Evolutionary conservation across 2,888 invertebrate species (phyloP).

Genomic region (Nineta flava): DNA sequence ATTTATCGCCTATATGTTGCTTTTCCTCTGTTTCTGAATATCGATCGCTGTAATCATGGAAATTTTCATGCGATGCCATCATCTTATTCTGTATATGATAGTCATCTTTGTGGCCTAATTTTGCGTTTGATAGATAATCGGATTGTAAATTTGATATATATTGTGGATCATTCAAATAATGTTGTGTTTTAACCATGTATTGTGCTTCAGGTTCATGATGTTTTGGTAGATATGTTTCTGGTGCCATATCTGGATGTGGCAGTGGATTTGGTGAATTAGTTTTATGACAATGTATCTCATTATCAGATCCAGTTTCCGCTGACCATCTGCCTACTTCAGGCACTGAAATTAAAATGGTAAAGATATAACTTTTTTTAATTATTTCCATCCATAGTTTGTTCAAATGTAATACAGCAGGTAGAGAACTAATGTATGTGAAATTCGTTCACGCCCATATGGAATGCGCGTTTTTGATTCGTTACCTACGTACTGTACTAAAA

Average conservation of each 20-base stretch:
- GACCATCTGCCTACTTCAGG: conserved; percentile 51
- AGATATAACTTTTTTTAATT: too few species aligned
- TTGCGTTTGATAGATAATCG: conserved; percentile 3
- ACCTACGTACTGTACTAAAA: too few species aligned
- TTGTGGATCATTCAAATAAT: conserved; percentile 10
- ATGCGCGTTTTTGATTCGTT: too few species aligned
- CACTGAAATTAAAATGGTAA: conserved; percentile 15
- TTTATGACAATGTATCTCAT: conserved; percentile 43
- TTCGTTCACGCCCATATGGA: too few species aligned
- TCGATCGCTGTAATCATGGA: conserved; percentile 42
- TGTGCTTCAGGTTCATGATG: conserved; percentile 20
- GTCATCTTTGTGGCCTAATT: conserved; percentile 18
- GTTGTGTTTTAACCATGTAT: conserved; percentile 9
- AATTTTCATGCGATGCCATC: conserved; percentile 23
- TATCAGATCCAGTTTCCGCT: conserved; percentile 63
- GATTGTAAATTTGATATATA: conserved; percentile 19
- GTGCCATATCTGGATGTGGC: conserved; percentile 63
- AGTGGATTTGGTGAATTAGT: conserved; percentile 50
- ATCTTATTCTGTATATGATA: conserved; percentile 19
- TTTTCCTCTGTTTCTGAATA: conserved; percentile 57
- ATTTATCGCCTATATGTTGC: conserved; percentile 58
- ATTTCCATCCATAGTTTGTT: too few species aligned
- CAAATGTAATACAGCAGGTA: too few species aligned
- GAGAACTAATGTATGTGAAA: too few species aligned
- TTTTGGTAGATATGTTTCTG: conserved; percentile 39